These are phyloP conservation scores for Acrocera orbiculus DNA, from an alignment of 2,888 invertebrate genomes.

Conservation along the genomic window DNA sequence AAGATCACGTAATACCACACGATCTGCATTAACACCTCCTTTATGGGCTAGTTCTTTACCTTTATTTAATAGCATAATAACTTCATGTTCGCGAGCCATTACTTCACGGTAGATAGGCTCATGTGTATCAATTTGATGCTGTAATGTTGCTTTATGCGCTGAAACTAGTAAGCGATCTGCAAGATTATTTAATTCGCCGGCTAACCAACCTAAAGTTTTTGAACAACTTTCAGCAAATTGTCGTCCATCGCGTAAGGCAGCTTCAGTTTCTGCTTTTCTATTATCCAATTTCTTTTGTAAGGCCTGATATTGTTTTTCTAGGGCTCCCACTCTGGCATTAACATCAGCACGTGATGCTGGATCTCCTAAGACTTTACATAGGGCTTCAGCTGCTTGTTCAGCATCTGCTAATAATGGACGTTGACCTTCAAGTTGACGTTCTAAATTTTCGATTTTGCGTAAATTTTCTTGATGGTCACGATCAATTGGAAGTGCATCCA, in stretches of 20 bases:
- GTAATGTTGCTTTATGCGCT: constrained; percentile 63
- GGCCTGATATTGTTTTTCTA: constrained; percentile 75
- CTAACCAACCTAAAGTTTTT: constrained; percentile 78
- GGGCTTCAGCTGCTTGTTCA: constrained; percentile 74
- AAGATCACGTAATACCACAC: constrained; percentile 55
- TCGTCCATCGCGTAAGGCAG: constrained; percentile 66
- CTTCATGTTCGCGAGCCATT: constrained; percentile 76
- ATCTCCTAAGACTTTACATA: constrained; percentile 76
- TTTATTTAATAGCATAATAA: constrained; percentile 84
- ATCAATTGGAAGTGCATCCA: constrained; percentile 65
- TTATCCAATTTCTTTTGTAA: constrained; percentile 80
- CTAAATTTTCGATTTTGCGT: constrained; percentile 70
- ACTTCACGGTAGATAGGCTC: constrained; percentile 81
- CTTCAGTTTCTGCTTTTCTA: constrained; percentile 79
- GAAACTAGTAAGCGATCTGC: constrained; percentile 68
- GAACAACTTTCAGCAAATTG: constrained; percentile 81
- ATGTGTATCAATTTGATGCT: constrained; percentile 73
- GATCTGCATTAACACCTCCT: constrained; percentile 34
- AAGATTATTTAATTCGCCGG: constrained; percentile 56
- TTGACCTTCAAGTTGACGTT: constrained; percentile 75
- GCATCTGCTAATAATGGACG: constrained; percentile 73
- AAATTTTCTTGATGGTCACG: constrained; percentile 76
- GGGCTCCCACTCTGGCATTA: constrained; percentile 65
- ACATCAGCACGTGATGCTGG: constrained; percentile 82
- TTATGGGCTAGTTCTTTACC: constrained; percentile 50